A percentile compares a stretch with the other conserved stretches of the same genome.
Evolutionary conservation across 2,888 invertebrate genomes (phyloP).

Genomic region (Carabus problematicus): DNA sequence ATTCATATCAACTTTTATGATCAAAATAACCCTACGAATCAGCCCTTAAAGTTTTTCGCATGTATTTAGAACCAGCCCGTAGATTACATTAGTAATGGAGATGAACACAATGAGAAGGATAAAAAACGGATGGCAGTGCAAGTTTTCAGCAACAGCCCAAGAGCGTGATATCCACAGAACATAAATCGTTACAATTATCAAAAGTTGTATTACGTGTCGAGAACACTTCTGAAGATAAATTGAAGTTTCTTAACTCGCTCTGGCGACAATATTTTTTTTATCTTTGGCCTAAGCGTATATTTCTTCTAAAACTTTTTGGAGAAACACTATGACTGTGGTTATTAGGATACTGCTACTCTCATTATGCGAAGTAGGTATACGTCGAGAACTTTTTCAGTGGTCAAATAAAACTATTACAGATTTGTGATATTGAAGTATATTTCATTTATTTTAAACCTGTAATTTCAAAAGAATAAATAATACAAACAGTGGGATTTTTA

Average conservation of each 20-base stretch:
- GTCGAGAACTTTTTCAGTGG: neutral
- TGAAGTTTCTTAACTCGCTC: slow-evolving; percentile 16
- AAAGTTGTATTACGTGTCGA: slow-evolving; percentile 21
- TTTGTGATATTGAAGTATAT: neutral
- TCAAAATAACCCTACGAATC: too few species aligned
- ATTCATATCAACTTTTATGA: too few species aligned
- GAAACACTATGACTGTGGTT: neutral
- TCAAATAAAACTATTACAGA: neutral
- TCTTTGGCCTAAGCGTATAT: too few species aligned
- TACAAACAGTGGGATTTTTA: too few species aligned
- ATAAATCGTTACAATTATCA: slow-evolving; percentile 23
- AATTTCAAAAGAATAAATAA: too few species aligned
- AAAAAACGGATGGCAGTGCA: too few species aligned
- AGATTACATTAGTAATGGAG: too few species aligned
- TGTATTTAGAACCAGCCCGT: too few species aligned
- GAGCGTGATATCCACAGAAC: slow-evolving; percentile 10
- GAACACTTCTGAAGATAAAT: slow-evolving; percentile 18
- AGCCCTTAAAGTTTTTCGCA: too few species aligned
- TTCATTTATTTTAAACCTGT: too few species aligned
- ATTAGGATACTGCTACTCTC: slow-evolving; percentile 3
- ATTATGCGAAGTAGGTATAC: neutral
- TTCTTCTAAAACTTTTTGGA: too few species aligned
- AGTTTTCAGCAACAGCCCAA: neutral
- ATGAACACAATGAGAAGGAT: too few species aligned
- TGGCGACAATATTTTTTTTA: slow-evolving; percentile 16